Percentiles rank a stretch among this genome's conserved stretches.
phyloP scores from a whole-genome alignment of 2,888 invertebrate species.

The Leucozona laternaria region DNA sequence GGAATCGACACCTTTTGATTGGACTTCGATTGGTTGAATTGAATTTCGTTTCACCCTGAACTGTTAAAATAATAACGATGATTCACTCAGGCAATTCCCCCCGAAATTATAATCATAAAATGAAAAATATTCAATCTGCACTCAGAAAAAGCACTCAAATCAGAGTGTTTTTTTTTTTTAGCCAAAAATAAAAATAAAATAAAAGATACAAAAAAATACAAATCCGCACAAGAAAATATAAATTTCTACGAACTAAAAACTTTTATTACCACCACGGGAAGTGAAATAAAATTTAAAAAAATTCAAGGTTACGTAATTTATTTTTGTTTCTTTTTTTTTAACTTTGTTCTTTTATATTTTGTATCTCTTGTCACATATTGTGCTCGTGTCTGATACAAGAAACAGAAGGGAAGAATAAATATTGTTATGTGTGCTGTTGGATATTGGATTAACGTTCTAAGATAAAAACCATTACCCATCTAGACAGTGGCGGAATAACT shows the following conservation, averaged over 20 bases:
- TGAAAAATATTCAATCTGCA: conserved; percentile 51
- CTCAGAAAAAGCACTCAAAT: conserved; percentile 57
- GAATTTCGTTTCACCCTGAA: conserved; percentile 62
- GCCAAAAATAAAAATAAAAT: background rate
- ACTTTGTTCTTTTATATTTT: conserved; percentile 17
- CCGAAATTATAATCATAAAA: conserved; percentile 40
- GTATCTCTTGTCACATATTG: conserved; percentile 14
- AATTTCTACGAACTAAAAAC: conserved; percentile 69
- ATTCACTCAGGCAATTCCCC: conserved; percentile 66
- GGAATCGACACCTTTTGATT: conserved; percentile 71
- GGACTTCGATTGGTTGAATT: conserved; percentile 65
- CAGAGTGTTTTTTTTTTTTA: conserved; percentile 12
- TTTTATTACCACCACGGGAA: conserved; percentile 59
- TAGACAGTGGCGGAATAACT: background rate
- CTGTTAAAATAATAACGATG: conserved; percentile 24
- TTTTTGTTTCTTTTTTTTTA: background rate
- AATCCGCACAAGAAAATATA: conserved; percentile 44
- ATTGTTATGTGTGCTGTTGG: conserved; percentile 30
- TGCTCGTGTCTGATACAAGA: conserved; percentile 40
- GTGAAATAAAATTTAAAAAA: conserved; percentile 10
- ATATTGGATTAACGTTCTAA: conserved; percentile 37
- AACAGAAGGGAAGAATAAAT: conserved; percentile 25
- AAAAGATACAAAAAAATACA: background rate
- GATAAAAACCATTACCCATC: conserved; percentile 50
- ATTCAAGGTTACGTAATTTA: conserved; percentile 30